A percentile compares a stretch with the other conserved stretches of the same genome.
phyloP scores from a whole-genome alignment of 2,797 vertebrate species.

The Phalanger gymnotis region DNA sequence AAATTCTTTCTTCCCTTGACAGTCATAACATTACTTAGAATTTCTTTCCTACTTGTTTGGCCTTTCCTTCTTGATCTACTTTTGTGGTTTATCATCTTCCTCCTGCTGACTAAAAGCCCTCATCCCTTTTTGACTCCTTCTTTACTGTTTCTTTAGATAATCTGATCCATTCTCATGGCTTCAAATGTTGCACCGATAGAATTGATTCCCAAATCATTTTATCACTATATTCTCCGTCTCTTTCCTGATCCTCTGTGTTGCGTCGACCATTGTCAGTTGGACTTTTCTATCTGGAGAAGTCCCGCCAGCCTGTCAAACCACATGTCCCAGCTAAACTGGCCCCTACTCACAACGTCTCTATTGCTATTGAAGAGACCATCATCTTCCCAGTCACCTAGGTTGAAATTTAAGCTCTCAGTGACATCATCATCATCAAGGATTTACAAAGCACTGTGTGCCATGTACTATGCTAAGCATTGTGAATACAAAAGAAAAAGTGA shows the following conservation, averaged over 20 bases:
- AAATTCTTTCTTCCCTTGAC: background rate
- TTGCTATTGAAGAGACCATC: background rate
- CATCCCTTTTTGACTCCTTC: too few species aligned
- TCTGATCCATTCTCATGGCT: background rate
- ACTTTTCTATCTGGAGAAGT: background rate
- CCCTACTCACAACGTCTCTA: background rate
- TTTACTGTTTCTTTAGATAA: background rate
- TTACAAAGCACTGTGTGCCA: background rate
- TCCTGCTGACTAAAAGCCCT: too few species aligned
- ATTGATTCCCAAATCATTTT: background rate
- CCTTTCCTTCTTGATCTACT: too few species aligned
- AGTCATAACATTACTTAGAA: background rate
- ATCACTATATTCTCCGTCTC: background rate
- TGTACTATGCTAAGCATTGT: background rate
- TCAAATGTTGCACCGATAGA: background rate
- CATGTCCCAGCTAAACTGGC: background rate
- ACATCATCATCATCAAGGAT: background rate
- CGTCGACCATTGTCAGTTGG: background rate
- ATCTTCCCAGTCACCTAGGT: background rate
- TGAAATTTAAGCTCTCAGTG: background rate
- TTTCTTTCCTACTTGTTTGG: too few species aligned
- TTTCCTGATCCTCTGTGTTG: background rate
- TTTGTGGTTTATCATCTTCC: too few species aligned
- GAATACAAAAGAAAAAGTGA: background rate
- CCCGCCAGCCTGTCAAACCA: background rate